These are phyloP conservation scores for Hexactinellida sp. DNA, from an alignment of 37 sponge, comb jelly and placozoan genomes.

Conservation along the genomic window DNA sequence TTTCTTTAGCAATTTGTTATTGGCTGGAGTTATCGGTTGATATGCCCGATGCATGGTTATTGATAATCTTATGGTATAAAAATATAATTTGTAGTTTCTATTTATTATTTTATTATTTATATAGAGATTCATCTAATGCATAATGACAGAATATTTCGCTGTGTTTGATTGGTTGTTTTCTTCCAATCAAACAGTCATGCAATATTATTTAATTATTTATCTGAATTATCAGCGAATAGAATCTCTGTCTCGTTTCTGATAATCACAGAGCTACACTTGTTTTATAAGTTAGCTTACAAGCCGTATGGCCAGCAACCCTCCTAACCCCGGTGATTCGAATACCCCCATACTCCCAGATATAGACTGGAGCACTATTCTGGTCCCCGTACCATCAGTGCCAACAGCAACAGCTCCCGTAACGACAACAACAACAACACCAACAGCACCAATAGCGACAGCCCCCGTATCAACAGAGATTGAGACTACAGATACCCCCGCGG, in stretches of 20 bases:
- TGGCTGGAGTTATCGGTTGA: conserved; percentile 71
- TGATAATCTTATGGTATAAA: neutral
- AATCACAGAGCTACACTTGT: no score
- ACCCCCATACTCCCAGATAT: neutral
- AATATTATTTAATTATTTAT: no score
- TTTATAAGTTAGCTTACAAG: neutral
- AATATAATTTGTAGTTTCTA: neutral
- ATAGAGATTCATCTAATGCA: neutral
- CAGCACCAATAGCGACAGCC: no score
- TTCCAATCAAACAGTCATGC: neutral
- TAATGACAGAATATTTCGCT: neutral
- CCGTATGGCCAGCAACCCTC: neutral
- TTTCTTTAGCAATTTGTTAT: conserved; percentile 65
- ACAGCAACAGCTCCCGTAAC: neutral
- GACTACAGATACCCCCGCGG: no score
- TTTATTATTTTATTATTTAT: neutral
- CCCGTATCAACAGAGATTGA: no score
- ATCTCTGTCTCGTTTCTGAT: no score
- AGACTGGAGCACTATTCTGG: neutral
- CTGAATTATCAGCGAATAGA: no score
- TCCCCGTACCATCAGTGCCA: neutral
- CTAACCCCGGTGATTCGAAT: neutral
- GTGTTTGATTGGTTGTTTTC: neutral
- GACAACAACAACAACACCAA: no score
- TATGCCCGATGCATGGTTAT: conserved; percentile 46